Base-by-base conservation (phyloP, 2,113 vertebrate species). In the Brienomyrus longianalis region DNA sequence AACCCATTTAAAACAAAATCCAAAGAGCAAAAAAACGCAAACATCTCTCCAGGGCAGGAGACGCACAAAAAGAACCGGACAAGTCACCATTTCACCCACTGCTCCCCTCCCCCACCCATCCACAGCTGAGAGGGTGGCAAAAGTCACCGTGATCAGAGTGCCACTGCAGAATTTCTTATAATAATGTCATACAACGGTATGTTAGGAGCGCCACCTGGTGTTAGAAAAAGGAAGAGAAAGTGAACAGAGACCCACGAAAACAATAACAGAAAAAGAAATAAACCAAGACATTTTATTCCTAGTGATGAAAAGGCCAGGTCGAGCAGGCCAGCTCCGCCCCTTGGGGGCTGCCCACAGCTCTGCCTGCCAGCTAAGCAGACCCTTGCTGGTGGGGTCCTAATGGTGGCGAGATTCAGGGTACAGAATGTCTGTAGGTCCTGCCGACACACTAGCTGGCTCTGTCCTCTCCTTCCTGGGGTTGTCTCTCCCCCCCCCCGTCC, bases 271-370 rank as follows among this genome's bases (percentile, higher is more conserved):
- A 91, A 91, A 94, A 92, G 92, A 94, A 96, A 94, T 92, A 93
- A 94, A 96, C 94, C 93, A 94, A 94, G 91, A 95, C 93, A 9
- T 90, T 96, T 93, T 92, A 92, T 94, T 96, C 94, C 93, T 95
- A 95, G 91, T 94, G 94, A 86, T 27, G 50, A 62, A 95, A 92
- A 94, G 90, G 93, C 94, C 92, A 93, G 95, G 94, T 94, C 91
- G 94, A 93, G 93, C 91, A 94, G 93, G 94, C 94, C 90, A 94
- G 93, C 92, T 94, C 93, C 92, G 92, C 93, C 91, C 92, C 92
- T 91, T 90, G 94, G 94, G 93, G 94, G 93, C 94, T 39, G 91
- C 93, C 93, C 92, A 94, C 95, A 93, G 94, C 95, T 95, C 92
- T 95, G 94, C 95, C 95, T 94, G 95, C 94, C 95, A 94, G 95